Conservation (phyloP, 2,113 vertebrate species). For the Myrmecobius fasciatus region DNA sequence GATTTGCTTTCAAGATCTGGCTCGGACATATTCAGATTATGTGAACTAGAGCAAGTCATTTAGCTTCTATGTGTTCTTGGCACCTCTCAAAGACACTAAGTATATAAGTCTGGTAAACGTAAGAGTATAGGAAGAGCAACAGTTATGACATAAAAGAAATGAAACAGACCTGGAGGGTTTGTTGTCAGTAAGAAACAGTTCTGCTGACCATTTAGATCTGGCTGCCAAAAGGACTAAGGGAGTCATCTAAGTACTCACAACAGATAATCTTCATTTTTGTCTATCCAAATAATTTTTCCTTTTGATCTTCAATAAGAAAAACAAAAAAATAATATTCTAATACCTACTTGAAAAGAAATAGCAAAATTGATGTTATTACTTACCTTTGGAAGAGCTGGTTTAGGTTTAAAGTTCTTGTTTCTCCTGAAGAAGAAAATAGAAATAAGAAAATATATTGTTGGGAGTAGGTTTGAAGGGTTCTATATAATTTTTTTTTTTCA, state of each 20-base stretch:
- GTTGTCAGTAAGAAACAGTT: not conserved
- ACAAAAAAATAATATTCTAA: not conserved
- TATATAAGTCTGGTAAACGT: not conserved
- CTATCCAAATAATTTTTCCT: not conserved
- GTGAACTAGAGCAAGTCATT: too few relatives aligned
- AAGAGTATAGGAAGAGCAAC: not conserved
- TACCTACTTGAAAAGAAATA: not conserved
- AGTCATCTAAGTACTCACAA: not conserved
- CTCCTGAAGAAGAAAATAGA: conserved; percentile 87
- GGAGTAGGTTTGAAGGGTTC: conserved; percentile 38
- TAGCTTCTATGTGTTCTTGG: not conserved
- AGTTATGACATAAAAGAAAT: not conserved
- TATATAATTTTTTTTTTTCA: not conserved
- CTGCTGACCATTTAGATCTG: not conserved
- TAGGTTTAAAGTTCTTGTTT: conserved; percentile 95
- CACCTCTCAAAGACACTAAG: not conserved
- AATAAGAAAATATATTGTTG: conserved; percentile 34
- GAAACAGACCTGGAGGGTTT: not conserved
- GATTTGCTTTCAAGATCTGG: too few relatives aligned
- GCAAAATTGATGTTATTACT: conserved; percentile 47
- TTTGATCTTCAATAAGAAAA: not conserved
- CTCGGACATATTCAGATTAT: too few relatives aligned
- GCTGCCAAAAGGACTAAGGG: not conserved
- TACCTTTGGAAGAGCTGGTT: conserved; percentile 95
- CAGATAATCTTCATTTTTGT: not conserved